Base-by-base conservation (phyloP, 2,888 invertebrate genomes). In the Phortica okadai region DNA sequence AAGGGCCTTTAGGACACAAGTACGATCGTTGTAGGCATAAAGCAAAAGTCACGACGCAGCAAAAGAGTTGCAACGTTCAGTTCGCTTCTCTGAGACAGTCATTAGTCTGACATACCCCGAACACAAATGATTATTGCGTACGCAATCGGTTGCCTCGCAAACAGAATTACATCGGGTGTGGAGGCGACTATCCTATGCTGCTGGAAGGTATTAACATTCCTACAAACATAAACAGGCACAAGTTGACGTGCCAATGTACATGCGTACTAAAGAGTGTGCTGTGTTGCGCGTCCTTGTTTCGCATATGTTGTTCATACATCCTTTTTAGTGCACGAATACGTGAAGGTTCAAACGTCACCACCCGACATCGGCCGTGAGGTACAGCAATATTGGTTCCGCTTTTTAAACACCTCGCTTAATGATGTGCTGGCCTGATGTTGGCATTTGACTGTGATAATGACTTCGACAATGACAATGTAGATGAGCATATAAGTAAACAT, bases 311-410 rank as follows among this genome's bases (percentile, higher is more conserved):
- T 56, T 16, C 14, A 14, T 56, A 16, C n/a, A 16, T 16, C 14
- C 14, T 16, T 16, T 14, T 16, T 56, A 16, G 14, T 6, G n/a
- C n/a, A 56, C 21, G 25, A 54, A 21, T 11, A n/a, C 54, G 41
- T 21, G 33, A 21, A 56, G 56, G 33, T 50, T 7, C 14, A 14
- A 54, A 72, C 7, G 56, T 10, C 50, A 45, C 11, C 33, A 10
- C 21, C 41, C 41, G 41, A 16, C 66, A 14, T 16, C 69, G 45
- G 69, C 69, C 69, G 44, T 69, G 78, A 76, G 80, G 80, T 79
- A 82, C 82, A 84, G 82, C 83, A 83, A 80, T 83, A 78, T 81
- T 75, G 80, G 80, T 83, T 83, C 83, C 83, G 83, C 80, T 82
- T 83, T 82, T 83, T 83, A 81, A 81, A 78, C 82, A 83, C 73